A percentile compares a stretch with the other conserved stretches of the same genome.
Evolutionary conservation across 2,113 vertebrate species (phyloP).

Genomic region (Peucedramus taeniatus): DNA sequence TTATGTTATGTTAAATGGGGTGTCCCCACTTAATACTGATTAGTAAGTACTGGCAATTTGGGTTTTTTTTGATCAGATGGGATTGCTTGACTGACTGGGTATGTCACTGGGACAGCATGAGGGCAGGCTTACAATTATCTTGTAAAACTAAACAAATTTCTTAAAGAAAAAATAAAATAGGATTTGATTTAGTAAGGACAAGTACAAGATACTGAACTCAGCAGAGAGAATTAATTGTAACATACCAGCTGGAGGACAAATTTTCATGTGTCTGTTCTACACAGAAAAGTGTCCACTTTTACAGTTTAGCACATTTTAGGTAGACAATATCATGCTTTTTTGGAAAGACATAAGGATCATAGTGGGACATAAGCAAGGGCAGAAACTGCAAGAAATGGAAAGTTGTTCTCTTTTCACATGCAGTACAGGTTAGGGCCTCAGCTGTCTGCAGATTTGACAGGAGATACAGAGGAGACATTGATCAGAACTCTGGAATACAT

Average conservation of each 20-base stretch:
- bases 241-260: not conserved
- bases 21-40: not conserved
- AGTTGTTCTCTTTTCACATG: not conserved
- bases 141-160: not conserved
- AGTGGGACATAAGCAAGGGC: not conserved
- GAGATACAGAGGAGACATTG: not conserved
- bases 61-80: not conserved
- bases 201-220: not conserved
- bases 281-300: not conserved
- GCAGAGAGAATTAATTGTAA: not conserved
- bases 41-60: not conserved
- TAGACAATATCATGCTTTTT: not conserved
- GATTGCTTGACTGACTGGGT: not conserved
- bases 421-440: not conserved
- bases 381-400: not conserved
- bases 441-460: not conserved
- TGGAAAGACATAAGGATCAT: not conserved
- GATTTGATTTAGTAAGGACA: not conserved
- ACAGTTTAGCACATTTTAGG: not conserved
- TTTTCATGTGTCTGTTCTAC: not conserved
- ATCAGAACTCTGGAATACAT: not conserved
- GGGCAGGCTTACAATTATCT: not conserved
- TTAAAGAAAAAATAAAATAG: not conserved
- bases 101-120: not conserved
- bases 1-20: not conserved